Evolutionary conservation across 2,797 vertebrate genomes (phyloP).

Genomic region (Notoglanidium macrostoma): DNA sequence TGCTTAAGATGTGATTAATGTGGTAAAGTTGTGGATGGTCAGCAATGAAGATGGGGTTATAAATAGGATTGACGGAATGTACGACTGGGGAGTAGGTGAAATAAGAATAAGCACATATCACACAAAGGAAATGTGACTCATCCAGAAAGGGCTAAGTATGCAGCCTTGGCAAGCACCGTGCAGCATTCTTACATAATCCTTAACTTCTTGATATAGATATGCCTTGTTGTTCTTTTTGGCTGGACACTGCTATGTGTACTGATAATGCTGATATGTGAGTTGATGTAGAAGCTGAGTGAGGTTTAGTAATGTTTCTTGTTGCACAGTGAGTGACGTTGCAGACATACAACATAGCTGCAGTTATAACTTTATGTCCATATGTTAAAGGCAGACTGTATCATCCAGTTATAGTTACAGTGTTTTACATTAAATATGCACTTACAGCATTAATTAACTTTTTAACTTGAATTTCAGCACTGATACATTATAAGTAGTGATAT

Average conservation of each 20-base stretch:
- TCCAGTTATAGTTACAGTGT: background rate
- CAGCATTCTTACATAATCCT: conserved; percentile 48
- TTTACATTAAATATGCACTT: background rate
- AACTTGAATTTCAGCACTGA: background rate
- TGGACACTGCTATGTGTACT: conserved; percentile 25
- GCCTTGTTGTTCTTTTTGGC: conserved; percentile 36
- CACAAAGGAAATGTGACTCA: conserved; percentile 42
- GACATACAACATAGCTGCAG: background rate
- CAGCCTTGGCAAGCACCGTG: conserved; percentile 39
- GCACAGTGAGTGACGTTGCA: background rate
- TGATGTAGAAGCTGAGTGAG: conserved; percentile 19
- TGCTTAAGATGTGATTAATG: conserved; percentile 36
- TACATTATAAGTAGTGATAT: background rate
- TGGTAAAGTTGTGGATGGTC: conserved; percentile 22
- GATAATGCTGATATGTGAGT: conserved; percentile 8
- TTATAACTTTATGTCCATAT: background rate
- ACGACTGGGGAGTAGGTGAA: conserved; percentile 29
- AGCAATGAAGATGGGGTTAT: conserved; percentile 19
- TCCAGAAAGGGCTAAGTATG: conserved; percentile 38
- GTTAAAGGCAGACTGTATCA: background rate
- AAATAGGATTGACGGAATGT: conserved; percentile 31
- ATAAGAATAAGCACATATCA: conserved; percentile 34
- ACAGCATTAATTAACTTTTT: background rate
- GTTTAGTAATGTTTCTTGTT: background rate
- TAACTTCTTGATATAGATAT: conserved; percentile 41